These are phyloP conservation scores for Chamaetylas fuelleborni DNA, from an alignment of 2,113 vertebrate genomes.

Conservation along the genomic window DNA sequence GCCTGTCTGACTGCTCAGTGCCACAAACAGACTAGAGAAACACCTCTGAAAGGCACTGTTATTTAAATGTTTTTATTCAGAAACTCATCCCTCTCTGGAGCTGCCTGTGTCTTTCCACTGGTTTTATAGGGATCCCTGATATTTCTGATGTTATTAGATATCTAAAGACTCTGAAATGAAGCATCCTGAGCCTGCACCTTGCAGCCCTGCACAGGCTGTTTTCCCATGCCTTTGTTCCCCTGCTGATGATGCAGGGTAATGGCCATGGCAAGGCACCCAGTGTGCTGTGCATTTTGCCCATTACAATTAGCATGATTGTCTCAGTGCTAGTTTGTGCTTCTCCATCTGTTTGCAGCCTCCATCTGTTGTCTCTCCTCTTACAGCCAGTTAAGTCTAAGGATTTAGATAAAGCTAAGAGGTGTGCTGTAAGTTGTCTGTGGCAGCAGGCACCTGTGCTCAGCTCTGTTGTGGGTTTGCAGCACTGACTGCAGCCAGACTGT, in stretches of 20 bases:
- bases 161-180: not conserved
- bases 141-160: not conserved
- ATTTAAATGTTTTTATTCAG: not conserved
- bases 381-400: not conserved
- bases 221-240: not conserved
- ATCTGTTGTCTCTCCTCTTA: not conserved
- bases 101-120: not conserved
- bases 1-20: not conserved
- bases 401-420: not conserved
- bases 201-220: not conserved
- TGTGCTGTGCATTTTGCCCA: not conserved
- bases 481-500: not conserved
- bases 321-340: conserved; percentile 17
- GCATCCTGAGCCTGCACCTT: not conserved
- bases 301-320: conserved; percentile 12
- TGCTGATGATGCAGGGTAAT: not conserved
- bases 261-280: not conserved
- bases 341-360: conserved; percentile 38
- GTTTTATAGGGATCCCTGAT: not conserved
- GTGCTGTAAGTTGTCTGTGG: not conserved
- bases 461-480: not conserved
- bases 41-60: not conserved
- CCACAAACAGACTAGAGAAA: not conserved
- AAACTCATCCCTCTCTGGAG: not conserved
- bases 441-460: not conserved